Percentiles rank a stretch among this genome's conserved stretches.
phyloP scores from a whole-genome alignment of 2,888 invertebrate genomes.

The Leuctra nigra region DNA sequence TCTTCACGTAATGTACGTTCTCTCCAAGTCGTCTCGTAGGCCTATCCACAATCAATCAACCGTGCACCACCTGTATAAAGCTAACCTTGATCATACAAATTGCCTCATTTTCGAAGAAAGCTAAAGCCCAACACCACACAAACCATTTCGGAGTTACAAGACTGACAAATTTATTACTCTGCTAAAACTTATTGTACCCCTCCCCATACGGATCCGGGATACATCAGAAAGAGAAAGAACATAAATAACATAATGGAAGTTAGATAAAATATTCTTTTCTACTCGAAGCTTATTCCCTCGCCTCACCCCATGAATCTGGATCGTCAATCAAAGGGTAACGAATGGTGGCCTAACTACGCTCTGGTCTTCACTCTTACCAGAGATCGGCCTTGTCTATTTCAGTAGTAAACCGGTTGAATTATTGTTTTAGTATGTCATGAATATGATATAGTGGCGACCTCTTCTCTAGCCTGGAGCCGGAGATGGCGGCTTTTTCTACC shows the following conservation, averaged over 20 bases:
- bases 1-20: too few relatives aligned
- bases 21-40: not conserved
- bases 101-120: slow-evolving; percentile 26
- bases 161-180: slow-evolving; percentile 28
- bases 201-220: slow-evolving; percentile 15
- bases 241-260: slow-evolving; percentile 28
- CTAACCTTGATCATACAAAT: slow-evolving; percentile 28
- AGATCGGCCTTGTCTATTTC: slow-evolving; percentile 34
- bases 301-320: slow-evolving; percentile 17
- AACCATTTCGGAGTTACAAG: slow-evolving; percentile 19
- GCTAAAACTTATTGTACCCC: slow-evolving; percentile 24
- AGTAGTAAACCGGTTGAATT: slow-evolving; percentile 42
- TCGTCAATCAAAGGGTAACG: slow-evolving; percentile 28
- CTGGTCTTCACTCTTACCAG: slow-evolving; percentile 5
- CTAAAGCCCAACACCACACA: slow-evolving; percentile 23
- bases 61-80: slow-evolving; percentile 18
- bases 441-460: slow-evolving; percentile 39
- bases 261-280: slow-evolving; percentile 28
- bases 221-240: slow-evolving; percentile 20
- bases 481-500: slow-evolving; percentile 16
- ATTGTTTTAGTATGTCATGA: slow-evolving; percentile 42
- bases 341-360: slow-evolving; percentile 18
- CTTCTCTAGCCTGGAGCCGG: slow-evolving; percentile 15
- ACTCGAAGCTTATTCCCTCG: slow-evolving; percentile 26
- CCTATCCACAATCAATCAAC: slow-evolving; percentile 12